These are phyloP conservation scores for Sylvicola cinctus DNA, from an alignment of 2,888 invertebrate species.

Conservation along the genomic window DNA sequence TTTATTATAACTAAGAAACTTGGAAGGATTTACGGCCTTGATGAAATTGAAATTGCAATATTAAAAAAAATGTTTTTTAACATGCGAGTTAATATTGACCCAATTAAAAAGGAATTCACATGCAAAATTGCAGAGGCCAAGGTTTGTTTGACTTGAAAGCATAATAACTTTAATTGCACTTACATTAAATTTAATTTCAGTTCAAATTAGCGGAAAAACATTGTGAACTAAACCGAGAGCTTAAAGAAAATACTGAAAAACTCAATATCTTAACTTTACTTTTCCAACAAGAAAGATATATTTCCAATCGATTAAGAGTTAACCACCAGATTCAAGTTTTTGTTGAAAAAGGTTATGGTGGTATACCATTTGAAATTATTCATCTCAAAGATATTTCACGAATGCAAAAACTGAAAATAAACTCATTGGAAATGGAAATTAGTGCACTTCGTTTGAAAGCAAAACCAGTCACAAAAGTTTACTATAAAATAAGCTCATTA, in stretches of 20 bases:
- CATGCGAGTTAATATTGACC: conserved; percentile 27
- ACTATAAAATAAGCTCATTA: too few species aligned
- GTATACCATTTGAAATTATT: neutral
- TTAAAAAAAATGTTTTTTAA: conserved; percentile 32
- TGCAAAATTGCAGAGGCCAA: conserved; percentile 24
- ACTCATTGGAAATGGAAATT: conserved; percentile 21
- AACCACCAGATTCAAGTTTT: too few species aligned
- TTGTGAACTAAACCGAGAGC: conserved; percentile 23
- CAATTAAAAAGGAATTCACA: conserved; percentile 26
- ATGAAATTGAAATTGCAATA: conserved; percentile 32
- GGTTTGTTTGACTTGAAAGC: conserved; percentile 11
- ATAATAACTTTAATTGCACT: too few species aligned
- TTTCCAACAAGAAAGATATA: conserved; percentile 28
- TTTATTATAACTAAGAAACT: conserved; percentile 34
- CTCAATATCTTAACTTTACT: conserved; percentile 32
- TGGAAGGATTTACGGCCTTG: conserved; percentile 30
- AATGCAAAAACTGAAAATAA: conserved; percentile 29
- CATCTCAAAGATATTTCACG: conserved; percentile 15
- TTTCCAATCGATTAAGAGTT: conserved; percentile 16
- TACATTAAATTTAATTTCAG: conserved; percentile 13
- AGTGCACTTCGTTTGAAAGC: conserved; percentile 19
- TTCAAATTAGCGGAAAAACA: conserved; percentile 18
- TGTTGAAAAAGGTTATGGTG: conserved; percentile 6
- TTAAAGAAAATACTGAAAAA: conserved; percentile 32
- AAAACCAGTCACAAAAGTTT: conserved; percentile 11